Evolutionary conservation across 1,140 invertebrate genomes (phyloP).

Genomic region (Periplaneta americana): DNA sequence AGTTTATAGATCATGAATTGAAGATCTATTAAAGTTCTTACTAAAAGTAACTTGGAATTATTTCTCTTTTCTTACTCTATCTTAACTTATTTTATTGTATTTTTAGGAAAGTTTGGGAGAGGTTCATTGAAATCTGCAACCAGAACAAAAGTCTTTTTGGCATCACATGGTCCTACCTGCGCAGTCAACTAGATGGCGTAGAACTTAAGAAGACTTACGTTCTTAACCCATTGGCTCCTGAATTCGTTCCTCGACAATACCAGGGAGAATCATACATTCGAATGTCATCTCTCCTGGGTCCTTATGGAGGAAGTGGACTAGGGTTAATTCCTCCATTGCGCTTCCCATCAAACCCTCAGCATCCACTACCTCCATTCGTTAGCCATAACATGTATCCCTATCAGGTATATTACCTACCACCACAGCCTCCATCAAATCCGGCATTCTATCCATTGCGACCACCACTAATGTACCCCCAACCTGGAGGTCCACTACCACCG

Average conservation of each 20-base stretch:
- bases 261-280: conserved; percentile 36
- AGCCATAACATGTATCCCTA: conserved; percentile 26
- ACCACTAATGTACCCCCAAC: neutral
- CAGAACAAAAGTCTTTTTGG: conserved; percentile 71
- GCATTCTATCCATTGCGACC: conserved; percentile 4
- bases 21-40: no score
- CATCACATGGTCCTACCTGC: conserved; percentile 61
- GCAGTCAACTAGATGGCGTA: conserved; percentile 62
- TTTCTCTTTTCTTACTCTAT: no score
- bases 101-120: conserved; percentile 71
- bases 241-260: conserved; percentile 64
- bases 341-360: conserved; percentile 18
- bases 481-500: neutral
- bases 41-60: no score
- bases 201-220: conserved; percentile 69
- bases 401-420: conserved; percentile 23
- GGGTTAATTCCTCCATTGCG: neutral
- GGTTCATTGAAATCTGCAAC: conserved; percentile 69
- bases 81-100: conserved; percentile 17
- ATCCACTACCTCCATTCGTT: conserved; percentile 27
- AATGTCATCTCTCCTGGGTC: conserved; percentile 21
- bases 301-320: neutral
- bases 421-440: conserved; percentile 17
- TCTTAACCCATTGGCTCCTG: conserved; percentile 76
- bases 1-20: no score